Evolutionary conservation across 1,140 invertebrate species (phyloP).

Genomic region (Drosophila parabipectinata): DNA sequence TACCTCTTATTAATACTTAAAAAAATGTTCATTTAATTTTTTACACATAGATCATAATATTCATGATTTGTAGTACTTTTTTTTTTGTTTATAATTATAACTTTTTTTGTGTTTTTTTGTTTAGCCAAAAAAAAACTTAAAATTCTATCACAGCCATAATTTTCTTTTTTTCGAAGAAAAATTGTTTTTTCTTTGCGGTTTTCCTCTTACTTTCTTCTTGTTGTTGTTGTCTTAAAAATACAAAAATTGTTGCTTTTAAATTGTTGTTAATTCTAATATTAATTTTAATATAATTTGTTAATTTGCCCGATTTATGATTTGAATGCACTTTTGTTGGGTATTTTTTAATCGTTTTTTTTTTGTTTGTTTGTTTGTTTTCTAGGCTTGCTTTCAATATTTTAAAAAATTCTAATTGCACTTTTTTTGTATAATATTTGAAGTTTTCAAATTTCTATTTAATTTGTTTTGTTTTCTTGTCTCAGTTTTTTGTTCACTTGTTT

Average conservation of each 20-base stretch:
- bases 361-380: slow-evolving; percentile 65
- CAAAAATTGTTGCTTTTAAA: slow-evolving; percentile 31
- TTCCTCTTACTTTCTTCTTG: slow-evolving; percentile 4
- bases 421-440: slow-evolving; percentile 57
- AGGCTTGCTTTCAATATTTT: slow-evolving; percentile 65
- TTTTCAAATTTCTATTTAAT: slow-evolving; percentile 51
- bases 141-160: slow-evolving; percentile 76
- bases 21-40: slow-evolving; percentile 34
- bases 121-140: slow-evolving; percentile 62
- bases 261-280: slow-evolving; percentile 36
- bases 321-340: slow-evolving; percentile 73
- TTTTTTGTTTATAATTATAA: slow-evolving; percentile 20
- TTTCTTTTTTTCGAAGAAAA: slow-evolving; percentile 66
- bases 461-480: slow-evolving; percentile 25
- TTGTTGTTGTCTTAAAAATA: slow-evolving; percentile 8
- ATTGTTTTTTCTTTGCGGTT: slow-evolving; percentile 43
- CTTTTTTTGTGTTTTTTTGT: slow-evolving; percentile 13
- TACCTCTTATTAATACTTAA: slow-evolving; percentile 32
- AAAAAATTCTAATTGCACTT: slow-evolving; percentile 82
- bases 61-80: slow-evolving; percentile 31
- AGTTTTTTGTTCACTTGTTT: slow-evolving; percentile 13
- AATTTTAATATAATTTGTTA: slow-evolving; percentile 36
- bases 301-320: slow-evolving; percentile 64
- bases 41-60: slow-evolving; percentile 48
- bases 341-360: slow-evolving; percentile 47